Conservation (phyloP, 2,113 vertebrate genomes). For the Serinus canaria region DNA sequence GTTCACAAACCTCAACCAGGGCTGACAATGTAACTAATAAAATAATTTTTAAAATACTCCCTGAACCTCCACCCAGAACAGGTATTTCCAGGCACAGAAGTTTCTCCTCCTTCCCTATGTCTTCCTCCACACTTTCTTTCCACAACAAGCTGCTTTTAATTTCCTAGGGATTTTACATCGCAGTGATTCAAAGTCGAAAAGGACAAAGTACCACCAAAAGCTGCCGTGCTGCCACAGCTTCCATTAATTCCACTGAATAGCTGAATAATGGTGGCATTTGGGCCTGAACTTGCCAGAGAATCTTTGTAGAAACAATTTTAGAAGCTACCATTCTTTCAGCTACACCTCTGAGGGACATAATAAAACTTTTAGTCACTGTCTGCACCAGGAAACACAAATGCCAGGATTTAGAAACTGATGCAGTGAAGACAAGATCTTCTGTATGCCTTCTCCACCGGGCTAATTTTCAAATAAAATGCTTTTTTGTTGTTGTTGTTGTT, state of each 20-base stretch:
- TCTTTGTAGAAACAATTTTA: background rate
- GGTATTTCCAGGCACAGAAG: background rate
- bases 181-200: background rate
- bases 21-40: background rate
- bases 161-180: background rate
- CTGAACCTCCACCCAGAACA: background rate
- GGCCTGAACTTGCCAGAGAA: background rate
- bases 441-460: background rate
- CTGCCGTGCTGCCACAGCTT: background rate
- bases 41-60: background rate
- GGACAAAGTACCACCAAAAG: background rate
- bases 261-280: background rate
- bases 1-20: background rate
- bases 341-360: background rate
- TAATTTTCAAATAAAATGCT: background rate
- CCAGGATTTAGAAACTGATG: background rate
- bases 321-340: background rate
- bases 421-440: background rate
- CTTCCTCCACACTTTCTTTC: background rate
- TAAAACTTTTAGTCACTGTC: background rate
- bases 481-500: background rate
- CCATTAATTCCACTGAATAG: background rate
- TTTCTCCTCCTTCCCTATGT: background rate
- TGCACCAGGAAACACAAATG: background rate
- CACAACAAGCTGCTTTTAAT: background rate